These are phyloP conservation scores for Mythimna loreyi DNA, from an alignment of 2,888 invertebrate genomes.

Conservation along the genomic window DNA sequence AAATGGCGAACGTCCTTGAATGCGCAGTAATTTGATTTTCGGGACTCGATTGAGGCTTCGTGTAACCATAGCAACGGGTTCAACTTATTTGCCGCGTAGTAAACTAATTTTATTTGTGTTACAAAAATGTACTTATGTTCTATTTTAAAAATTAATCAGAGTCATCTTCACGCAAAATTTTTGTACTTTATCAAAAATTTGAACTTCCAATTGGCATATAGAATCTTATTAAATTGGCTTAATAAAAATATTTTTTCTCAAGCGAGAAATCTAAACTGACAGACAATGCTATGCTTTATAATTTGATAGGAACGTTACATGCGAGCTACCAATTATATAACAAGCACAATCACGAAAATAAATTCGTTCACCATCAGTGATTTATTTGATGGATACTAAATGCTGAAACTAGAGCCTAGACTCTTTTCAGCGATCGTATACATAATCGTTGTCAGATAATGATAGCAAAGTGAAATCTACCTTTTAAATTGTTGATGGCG, in stretches of 20 bases:
- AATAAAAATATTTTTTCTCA: not conserved
- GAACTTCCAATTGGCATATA: constrained; percentile 6
- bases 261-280: not conserved
- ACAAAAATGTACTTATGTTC: too few species aligned
- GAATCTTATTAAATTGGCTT: constrained; percentile 21
- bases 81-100: too few species aligned
- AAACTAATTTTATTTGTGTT: not conserved
- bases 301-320: not conserved
- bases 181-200: not conserved
- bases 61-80: too few species aligned
- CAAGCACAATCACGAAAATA: not conserved
- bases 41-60: too few species aligned
- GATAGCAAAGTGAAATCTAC: constrained; percentile 37
- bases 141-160: constrained; percentile 4
- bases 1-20: too few species aligned
- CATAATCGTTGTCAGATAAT: not conserved
- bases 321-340: not conserved
- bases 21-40: too few species aligned
- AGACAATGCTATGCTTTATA: constrained; percentile 9
- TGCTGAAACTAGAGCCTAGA: not conserved
- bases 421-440: not conserved
- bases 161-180: constrained; percentile 5
- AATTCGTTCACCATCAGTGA: not conserved
- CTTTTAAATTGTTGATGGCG: not conserved
- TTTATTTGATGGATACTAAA: constrained; percentile 8